Conservation (phyloP, 2,888 invertebrate species). For the Lasioglossum lativentre region DNA sequence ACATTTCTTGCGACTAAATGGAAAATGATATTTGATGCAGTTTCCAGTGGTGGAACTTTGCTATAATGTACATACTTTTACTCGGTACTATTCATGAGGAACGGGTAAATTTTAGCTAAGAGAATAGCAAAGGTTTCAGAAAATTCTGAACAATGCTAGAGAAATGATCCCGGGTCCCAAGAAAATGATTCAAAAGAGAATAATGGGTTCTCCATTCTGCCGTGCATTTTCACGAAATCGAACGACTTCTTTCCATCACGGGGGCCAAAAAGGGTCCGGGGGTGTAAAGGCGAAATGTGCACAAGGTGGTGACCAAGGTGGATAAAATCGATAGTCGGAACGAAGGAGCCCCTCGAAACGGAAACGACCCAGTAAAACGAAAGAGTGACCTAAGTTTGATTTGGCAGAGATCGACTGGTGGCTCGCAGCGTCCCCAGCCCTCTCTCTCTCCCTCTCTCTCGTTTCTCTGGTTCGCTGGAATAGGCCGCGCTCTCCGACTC, state of each 20-base stretch:
- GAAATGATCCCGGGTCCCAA: background rate
- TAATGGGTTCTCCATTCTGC: background rate
- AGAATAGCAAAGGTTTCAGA: background rate
- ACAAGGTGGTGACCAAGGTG: constrained; percentile 3
- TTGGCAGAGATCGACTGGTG: constrained; percentile 74
- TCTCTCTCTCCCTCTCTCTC: background rate
- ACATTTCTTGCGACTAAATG: background rate
- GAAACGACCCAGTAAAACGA: constrained; percentile 17
- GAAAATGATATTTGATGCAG: background rate
- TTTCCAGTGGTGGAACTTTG: background rate
- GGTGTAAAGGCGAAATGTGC: background rate
- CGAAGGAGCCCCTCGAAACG: constrained; percentile 16
- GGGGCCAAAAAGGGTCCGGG: background rate
- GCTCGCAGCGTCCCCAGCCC: background rate
- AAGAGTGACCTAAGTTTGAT: constrained; percentile 56
- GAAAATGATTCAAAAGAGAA: background rate
- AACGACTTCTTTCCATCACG: background rate
- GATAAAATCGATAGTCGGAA: constrained; percentile 47
- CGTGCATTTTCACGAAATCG: background rate
- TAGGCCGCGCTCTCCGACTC: constrained; percentile 26
- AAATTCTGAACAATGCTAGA: background rate
- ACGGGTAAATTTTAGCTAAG: background rate
- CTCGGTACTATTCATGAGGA: too few species aligned
- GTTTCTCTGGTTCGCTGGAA: constrained; percentile 10
- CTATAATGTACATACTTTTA: background rate